Evolutionary conservation across 2,888 invertebrate species (phyloP).

Genomic region (Furcula furcula): DNA sequence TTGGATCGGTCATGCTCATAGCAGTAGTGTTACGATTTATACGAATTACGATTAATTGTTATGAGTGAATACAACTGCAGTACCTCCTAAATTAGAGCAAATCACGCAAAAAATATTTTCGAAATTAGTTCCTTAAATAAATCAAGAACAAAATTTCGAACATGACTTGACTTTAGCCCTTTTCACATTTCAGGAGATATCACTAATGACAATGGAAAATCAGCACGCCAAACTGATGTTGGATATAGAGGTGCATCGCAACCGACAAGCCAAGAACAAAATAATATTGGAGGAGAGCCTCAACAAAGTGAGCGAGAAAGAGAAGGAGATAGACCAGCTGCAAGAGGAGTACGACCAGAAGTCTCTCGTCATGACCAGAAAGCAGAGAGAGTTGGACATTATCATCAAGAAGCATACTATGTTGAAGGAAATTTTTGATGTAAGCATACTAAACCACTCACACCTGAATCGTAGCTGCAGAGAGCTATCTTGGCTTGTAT

Average conservation of each 20-base stretch:
- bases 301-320: slow-evolving; percentile 49
- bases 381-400: slow-evolving; percentile 66
- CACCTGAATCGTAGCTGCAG: no score
- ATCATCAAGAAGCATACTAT: slow-evolving; percentile 53
- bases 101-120: no score
- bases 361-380: slow-evolving; percentile 47
- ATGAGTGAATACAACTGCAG: no score
- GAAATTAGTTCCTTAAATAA: no score
- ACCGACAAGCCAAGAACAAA: slow-evolving; percentile 59
- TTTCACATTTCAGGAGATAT: slow-evolving; percentile 69
- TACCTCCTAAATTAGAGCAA: no score
- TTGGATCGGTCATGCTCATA: no score
- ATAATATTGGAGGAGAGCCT: slow-evolving; percentile 48
- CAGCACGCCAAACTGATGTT: slow-evolving; percentile 78
- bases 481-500: no score
- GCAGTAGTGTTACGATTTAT: no score
- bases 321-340: slow-evolving; percentile 54
- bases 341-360: slow-evolving; percentile 60
- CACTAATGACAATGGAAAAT: slow-evolving; percentile 79
- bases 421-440: slow-evolving; percentile 68
- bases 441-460: no score
- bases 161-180: no score
- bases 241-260: slow-evolving; percentile 81
- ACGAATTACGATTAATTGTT: no score
- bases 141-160: no score